phyloP scores from a whole-genome alignment of 2,888 invertebrate species.

The Drosophila mayaguana region DNA sequence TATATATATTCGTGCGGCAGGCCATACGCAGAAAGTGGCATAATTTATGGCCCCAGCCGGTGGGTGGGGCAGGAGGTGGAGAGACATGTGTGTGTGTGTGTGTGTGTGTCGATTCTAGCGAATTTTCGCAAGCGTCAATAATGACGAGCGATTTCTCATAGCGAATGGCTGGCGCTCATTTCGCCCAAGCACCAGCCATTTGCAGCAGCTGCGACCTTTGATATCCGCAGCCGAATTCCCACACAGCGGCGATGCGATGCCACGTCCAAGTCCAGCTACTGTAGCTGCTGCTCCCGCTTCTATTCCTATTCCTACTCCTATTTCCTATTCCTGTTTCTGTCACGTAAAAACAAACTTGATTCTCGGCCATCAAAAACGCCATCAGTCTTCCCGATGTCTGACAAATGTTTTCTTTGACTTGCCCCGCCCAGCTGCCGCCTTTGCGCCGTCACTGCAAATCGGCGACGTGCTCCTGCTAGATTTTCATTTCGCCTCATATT shows the following conservation, averaged over 20 bases:
- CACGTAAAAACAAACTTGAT: constrained; percentile 81
- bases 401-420: constrained; percentile 77
- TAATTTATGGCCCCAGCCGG: constrained; percentile 68
- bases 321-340: constrained; percentile 35
- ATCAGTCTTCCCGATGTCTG: constrained; percentile 73
- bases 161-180: constrained; percentile 61
- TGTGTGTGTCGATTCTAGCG: constrained; percentile 50
- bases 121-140: constrained; percentile 79
- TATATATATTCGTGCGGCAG: constrained; percentile 62
- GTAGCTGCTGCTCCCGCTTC: background rate
- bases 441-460: constrained; percentile 24
- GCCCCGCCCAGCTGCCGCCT: background rate
- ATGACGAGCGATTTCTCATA: constrained; percentile 81
- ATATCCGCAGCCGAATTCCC: constrained; percentile 64
- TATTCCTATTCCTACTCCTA: background rate
- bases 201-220: constrained; percentile 81
- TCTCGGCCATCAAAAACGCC: constrained; percentile 80
- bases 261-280: background rate
- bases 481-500: constrained; percentile 59
- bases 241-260: constrained; percentile 23
- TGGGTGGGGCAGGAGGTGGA: background rate
- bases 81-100: constrained; percentile 47
- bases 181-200: constrained; percentile 79
- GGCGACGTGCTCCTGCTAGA: constrained; percentile 64
- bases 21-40: constrained; percentile 61